Conservation (phyloP, 2,113 vertebrate species). For the Rhinichthys klamathensis region DNA sequence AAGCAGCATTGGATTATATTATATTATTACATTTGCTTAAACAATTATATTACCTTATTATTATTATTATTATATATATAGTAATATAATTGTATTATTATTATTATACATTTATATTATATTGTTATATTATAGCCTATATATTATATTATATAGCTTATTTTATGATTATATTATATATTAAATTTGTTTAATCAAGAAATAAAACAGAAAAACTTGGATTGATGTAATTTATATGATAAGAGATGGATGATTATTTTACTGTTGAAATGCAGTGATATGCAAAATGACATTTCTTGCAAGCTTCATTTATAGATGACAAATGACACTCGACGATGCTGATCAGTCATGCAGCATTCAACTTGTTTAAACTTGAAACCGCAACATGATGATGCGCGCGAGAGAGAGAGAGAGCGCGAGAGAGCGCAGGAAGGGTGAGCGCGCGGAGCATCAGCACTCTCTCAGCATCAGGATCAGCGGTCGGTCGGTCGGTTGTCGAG, state of each 20-base stretch:
- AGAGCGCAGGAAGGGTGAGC: not conserved
- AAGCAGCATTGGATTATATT: not conserved
- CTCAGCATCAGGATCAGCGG: conserved; percentile 24
- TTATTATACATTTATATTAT: not conserved
- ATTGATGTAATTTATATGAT: not conserved
- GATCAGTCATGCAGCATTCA: not conserved
- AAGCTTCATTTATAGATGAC: not conserved
- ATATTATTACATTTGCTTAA: not conserved
- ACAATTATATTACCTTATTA: no score
- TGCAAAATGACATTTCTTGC: not conserved
- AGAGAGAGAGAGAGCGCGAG: not conserved
- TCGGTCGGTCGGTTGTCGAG: conserved; percentile 18
- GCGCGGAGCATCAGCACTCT: conserved; percentile 17
- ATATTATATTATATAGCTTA: not conserved
- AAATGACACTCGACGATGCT: not conserved
- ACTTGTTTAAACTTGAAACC: conserved; percentile 19
- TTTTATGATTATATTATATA: not conserved
- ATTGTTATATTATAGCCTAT: not conserved
- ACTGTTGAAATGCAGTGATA: not conserved
- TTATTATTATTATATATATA: not conserved
- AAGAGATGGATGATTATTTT: not conserved
- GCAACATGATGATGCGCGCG: not conserved
- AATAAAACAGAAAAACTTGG: not conserved
- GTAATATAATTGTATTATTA: not conserved
- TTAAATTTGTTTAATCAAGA: not conserved